A percentile compares a stretch with the other conserved stretches of the same genome.
Conservation (phyloP, 1,140 invertebrate genomes). For the Temnothorax nylanderi region DNA sequence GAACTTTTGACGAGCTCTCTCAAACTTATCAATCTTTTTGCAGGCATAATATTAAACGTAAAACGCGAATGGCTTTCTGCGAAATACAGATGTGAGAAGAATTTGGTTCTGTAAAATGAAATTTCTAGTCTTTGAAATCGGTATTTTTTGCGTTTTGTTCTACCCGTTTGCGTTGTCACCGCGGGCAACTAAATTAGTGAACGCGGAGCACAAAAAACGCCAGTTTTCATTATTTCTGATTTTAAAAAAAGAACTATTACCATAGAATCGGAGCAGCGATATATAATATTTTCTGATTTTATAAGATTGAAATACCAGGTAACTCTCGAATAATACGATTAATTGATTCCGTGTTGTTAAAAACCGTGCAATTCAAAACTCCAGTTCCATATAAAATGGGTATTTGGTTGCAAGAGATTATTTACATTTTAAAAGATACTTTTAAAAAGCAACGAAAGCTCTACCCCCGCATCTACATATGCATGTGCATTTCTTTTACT, state of each 20-base stretch:
- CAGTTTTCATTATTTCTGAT: constrained; percentile 8
- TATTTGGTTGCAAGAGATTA: too few relatives aligned
- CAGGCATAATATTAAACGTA: not conserved
- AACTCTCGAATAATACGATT: too few relatives aligned
- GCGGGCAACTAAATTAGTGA: not conserved
- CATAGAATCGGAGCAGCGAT: not conserved
- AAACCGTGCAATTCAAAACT: too few relatives aligned
- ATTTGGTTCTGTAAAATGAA: constrained; percentile 1
- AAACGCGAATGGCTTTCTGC: not conserved
- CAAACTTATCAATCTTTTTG: not conserved
- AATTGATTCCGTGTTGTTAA: too few relatives aligned
- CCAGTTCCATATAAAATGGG: too few relatives aligned
- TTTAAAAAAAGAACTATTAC: not conserved
- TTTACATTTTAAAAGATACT: too few relatives aligned
- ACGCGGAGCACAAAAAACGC: not conserved
- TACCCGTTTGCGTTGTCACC: not conserved
- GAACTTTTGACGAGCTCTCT: not conserved
- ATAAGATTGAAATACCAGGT: not conserved
- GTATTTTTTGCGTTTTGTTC: not conserved
- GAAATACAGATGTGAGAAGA: not conserved
- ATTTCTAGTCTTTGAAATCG: not conserved
- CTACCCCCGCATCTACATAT: too few relatives aligned
- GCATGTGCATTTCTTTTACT: too few relatives aligned
- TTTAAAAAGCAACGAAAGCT: too few relatives aligned
- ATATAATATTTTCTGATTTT: not conserved